Percentiles rank a stretch among this genome's conserved stretches.
These are phyloP conservation scores for Anastrepha obliqua DNA, from an alignment of 1,140 invertebrate species.

Conservation along the genomic window DNA sequence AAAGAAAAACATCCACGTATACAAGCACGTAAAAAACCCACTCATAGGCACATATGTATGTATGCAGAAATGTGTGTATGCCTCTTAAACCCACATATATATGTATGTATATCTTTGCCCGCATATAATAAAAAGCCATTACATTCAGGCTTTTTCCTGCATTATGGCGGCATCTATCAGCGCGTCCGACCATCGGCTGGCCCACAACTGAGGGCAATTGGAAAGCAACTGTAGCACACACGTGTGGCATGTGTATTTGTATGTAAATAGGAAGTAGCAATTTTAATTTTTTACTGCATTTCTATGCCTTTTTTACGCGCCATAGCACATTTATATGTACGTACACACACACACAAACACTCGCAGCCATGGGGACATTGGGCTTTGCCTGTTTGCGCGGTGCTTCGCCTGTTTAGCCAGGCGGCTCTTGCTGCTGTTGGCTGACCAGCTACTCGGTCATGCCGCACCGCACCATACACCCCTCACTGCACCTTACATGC, in stretches of 20 bases:
- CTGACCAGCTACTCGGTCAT: not conserved
- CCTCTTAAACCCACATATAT: no score
- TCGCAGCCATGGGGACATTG: not conserved
- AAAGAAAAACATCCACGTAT: no score
- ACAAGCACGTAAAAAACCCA: no score
- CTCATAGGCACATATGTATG: no score
- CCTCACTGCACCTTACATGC: not conserved
- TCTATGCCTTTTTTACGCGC: constrained; percentile 15
- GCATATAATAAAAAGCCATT: constrained; percentile 17
- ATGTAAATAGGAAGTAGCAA: constrained; percentile 36
- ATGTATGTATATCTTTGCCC: not conserved
- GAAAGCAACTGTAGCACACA: not conserved
- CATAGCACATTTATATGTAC: not conserved
- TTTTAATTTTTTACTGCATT: constrained; percentile 48
- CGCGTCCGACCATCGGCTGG: not conserved
- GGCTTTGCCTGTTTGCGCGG: constrained; percentile 14
- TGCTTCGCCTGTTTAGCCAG: not conserved
- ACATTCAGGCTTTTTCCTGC: constrained; percentile 35
- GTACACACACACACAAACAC: not conserved
- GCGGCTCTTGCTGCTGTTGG: not conserved
- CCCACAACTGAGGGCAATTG: constrained; percentile 14
- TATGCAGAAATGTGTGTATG: no score
- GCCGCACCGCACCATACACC: not conserved
- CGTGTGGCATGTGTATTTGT: not conserved
- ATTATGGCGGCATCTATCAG: not conserved